phyloP scores from a whole-genome alignment of 2,113 vertebrate species.

The Eulacestoma nigropectus region DNA sequence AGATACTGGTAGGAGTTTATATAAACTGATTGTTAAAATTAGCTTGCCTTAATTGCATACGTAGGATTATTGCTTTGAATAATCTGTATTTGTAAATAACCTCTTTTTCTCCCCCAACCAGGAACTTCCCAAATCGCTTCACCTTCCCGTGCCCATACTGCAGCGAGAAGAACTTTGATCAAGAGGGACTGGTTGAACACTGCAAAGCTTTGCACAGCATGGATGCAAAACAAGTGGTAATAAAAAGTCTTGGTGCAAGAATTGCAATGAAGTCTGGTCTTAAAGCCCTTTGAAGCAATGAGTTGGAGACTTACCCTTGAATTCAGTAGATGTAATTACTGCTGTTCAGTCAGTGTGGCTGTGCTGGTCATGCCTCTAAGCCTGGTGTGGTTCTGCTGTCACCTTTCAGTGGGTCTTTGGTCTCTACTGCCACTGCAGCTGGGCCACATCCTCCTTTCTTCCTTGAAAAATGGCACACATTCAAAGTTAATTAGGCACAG shows the following conservation, averaged over 20 bases:
- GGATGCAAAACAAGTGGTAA: conserved; percentile 89
- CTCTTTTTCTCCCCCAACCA: conserved; percentile 25
- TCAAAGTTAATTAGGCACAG: not conserved
- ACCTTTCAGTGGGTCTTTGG: not conserved
- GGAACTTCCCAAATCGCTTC: conserved; percentile 90
- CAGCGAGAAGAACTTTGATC: conserved; percentile 90
- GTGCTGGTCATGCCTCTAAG: not conserved
- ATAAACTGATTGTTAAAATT: not conserved
- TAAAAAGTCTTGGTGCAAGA: not conserved
- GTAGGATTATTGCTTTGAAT: not conserved
- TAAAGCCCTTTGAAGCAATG: not conserved
- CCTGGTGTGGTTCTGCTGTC: not conserved
- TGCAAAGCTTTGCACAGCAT: conserved; percentile 86
- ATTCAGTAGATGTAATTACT: not conserved
- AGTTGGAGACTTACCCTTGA: not conserved
- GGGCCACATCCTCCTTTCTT: not conserved
- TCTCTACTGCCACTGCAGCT: not conserved
- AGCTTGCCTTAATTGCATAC: not conserved
- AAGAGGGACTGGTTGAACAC: conserved; percentile 93
- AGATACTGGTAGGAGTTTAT: not conserved
- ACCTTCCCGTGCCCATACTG: conserved; percentile 97
- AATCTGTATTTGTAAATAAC: not conserved
- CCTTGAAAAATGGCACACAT: not conserved
- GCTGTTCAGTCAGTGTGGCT: not conserved
- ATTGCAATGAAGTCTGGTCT: not conserved